These are phyloP conservation scores for Protobothrops mucrosquamatus DNA, from an alignment of 2,113 vertebrate species.

Conservation along the genomic window DNA sequence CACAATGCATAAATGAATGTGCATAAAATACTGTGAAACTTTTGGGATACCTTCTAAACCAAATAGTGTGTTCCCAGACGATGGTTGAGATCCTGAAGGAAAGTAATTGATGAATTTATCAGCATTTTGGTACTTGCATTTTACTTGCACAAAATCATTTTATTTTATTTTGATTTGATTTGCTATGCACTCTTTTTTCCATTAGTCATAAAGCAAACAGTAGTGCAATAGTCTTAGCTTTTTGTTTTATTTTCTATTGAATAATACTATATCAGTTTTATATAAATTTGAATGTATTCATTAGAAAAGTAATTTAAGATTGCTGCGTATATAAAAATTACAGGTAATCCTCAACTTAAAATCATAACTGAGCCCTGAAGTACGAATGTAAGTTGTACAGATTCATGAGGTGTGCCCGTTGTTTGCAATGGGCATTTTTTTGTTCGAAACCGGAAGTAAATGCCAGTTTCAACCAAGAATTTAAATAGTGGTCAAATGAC, in stretches of 20 bases:
- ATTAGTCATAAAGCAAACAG: constrained; percentile 24
- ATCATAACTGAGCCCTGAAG: not conserved
- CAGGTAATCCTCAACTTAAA: not conserved
- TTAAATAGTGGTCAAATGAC: not conserved
- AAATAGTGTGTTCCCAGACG: not conserved
- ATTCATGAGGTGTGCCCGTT: not conserved
- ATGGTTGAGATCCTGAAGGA: constrained; percentile 16
- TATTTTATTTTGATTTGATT: constrained; percentile 21
- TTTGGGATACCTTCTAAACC: constrained; percentile 1
- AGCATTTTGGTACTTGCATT: constrained; percentile 50
- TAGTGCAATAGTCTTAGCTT: not conserved
- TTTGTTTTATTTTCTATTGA: constrained; percentile 35
- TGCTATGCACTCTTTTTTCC: constrained; percentile 22
- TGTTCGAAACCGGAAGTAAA: not conserved
- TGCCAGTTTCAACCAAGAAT: not conserved
- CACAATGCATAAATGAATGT: accelerated
- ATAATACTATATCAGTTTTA: constrained; percentile 34
- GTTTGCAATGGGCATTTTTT: not conserved
- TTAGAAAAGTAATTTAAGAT: constrained; percentile 33
- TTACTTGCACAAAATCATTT: constrained; percentile 34
- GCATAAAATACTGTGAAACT: not conserved
- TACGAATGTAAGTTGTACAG: not conserved
- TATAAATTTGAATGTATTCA: not conserved
- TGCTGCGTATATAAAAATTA: not conserved
- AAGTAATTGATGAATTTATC: constrained; percentile 44